phyloP scores from a whole-genome alignment of 2,888 invertebrate genomes.

The Parthenolecanium corni region DNA sequence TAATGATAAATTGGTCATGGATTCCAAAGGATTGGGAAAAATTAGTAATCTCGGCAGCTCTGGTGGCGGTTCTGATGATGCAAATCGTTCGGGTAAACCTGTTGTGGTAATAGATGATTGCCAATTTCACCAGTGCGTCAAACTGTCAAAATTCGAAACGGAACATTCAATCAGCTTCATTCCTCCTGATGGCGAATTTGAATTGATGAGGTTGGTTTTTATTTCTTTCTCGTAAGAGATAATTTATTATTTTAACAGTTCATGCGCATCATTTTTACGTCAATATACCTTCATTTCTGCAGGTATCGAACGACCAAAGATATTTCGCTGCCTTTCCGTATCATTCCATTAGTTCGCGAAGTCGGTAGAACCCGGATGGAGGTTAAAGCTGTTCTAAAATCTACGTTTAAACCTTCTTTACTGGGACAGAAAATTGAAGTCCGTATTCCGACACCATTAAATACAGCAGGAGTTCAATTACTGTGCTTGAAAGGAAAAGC shows the following conservation, averaged over 20 bases:
- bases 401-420: conserved; percentile 95
- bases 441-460: conserved; percentile 95
- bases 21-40: conserved; percentile 64
- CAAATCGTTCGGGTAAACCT: conserved; percentile 74
- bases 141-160: conserved; percentile 98
- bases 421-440: conserved; percentile 99
- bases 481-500: conserved; percentile 99
- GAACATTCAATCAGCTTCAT: conserved; percentile 99
- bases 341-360: conserved; percentile 95
- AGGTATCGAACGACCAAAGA: conserved; percentile 99
- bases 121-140: conserved; percentile 99
- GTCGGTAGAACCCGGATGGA: conserved; percentile 99
- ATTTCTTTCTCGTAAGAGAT: conserved; percentile 2
- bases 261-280: background rate
- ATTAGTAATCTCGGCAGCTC: conserved; percentile 37
- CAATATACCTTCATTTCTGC: conserved; percentile 13
- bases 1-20: conserved; percentile 99
- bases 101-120: conserved; percentile 99
- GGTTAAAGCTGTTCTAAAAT: conserved; percentile 97
- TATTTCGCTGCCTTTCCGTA: conserved; percentile 97
- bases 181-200: conserved; percentile 99
- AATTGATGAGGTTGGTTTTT: conserved; percentile 78
- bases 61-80: conserved; percentile 41
- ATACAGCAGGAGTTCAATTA: conserved; percentile 96
- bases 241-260: background rate